Base-by-base conservation (phyloP, 2,797 vertebrate species). In the Chlorospingus semifuscus region DNA sequence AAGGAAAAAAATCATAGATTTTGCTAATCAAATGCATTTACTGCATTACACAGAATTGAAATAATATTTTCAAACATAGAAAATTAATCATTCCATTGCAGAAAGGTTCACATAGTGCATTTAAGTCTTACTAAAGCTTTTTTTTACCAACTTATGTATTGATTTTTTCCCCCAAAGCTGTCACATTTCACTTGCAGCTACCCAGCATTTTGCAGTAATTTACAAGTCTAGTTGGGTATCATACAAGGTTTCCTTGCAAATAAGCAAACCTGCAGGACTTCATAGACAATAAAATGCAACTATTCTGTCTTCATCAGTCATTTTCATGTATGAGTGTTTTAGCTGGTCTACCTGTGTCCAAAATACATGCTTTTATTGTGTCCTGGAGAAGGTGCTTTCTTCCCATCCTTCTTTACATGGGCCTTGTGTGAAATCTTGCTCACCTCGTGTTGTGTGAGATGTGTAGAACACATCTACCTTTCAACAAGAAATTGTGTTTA, bases 321-420 rank as follows among this genome's bases (percentile, higher is more conserved):
- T 59, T 94, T 60, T 53, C 5, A 2, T 64, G 9, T 56, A 1
- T 70, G 55, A 71, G 44, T 52, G 8, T 55, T 93, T 89, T 41
- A 83, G 21, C 41, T 85, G 56, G 18, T n/a, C 46, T 77, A 2
- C 7, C 36, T 56, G 32, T 64, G 44, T 68, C 47, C 41, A 57
- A 78, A 88, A 30, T 8, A 21, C 0, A 0, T 32, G 56, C n/a
- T 59, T 59, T 59, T 46, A 20, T 11, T 1, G 1, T 47, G 9
- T 36, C 36, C 57, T 27, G 26, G 15, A 90, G 55, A 21, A 83
- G 39, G 15, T 66, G 23, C 66, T 79, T n/a, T 81, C 44, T 85
- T 83, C 6, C 46, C 42, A 19, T 39, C 24, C 18, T 55, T 83
- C 41, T 65, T 84, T 49, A 49, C 12, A 7, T 1, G 8, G 65